Base-by-base conservation (phyloP, 35 echinoderm and acorn worm species). In the Nesometra sesokonis region DNA sequence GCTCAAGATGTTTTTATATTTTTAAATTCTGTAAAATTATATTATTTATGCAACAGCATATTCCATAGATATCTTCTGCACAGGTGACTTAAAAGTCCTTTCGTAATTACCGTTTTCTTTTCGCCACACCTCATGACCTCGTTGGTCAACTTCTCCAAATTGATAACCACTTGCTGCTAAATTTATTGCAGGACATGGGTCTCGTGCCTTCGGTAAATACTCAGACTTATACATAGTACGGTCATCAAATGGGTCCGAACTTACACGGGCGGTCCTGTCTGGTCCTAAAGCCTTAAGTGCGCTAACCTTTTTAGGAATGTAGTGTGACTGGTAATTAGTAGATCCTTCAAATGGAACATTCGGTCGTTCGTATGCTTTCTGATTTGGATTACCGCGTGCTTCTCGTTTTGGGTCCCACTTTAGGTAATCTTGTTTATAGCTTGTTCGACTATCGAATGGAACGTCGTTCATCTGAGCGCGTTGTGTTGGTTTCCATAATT, bases 141-240 rank as follows among this genome's bases (percentile, higher is more conserved):
- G 77, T 11, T 80, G 82, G 47, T 99, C 93, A 0, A 90, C 5
- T 36, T 86, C 84, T 23, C 34, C 31, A 79, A 90, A 99, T 29
- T 86, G 77, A 37, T 86, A 99, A 17, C 96, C 96, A 86, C 77
- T 86, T 3, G 29, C 85, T 15, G 31, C 76, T 37, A 99, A 80
- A 84, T 91, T 88, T 36, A 99, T n/a, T 31, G 96, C 96, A 33
- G 96, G 96, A 80, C 96, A 99, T 17, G 82, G 87, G 13, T 88
- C 35, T 32, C 76, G 78, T 77, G 87, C 92, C 82, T 94, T 99
- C 30, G 96, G 92, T 17, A 90, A 94, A 86, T 92, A 99, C 30
- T 94, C 93, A 29, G 87, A 38, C 46, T 99, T 99, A 47, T 99
- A 99, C 90, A 94, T 94, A 8, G 96, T 99, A 78, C 96, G 96